Evolutionary conservation across 2,888 invertebrate species (phyloP).

Genomic region (Ypsolopha scabrella): DNA sequence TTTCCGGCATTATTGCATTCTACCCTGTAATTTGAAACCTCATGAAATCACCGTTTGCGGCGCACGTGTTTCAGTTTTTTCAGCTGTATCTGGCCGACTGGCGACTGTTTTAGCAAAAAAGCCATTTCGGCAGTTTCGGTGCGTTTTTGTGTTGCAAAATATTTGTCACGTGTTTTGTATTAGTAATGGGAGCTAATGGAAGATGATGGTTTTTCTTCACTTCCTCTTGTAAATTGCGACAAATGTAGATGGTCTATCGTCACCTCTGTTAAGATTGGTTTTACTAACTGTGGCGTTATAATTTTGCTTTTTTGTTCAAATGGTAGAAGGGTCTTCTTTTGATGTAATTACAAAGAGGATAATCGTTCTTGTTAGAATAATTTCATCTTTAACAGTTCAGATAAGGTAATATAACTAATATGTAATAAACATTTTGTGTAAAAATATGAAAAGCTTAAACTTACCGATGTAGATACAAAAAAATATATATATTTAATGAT

Average conservation of each 20-base stretch:
- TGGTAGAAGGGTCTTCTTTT: too few species aligned
- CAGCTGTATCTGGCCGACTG: not conserved
- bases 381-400: too few species aligned
- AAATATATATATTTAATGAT: too few species aligned
- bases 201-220: conserved; percentile 37
- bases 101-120: conserved; percentile 12
- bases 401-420: too few species aligned
- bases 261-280: not conserved
- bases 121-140: conserved; percentile 5
- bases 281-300: too few species aligned
- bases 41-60: conserved; percentile 48
- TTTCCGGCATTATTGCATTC: conserved; percentile 44
- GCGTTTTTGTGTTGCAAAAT: conserved; percentile 24
- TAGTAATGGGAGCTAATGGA: conserved; percentile 48
- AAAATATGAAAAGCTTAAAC: too few species aligned
- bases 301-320: too few species aligned
- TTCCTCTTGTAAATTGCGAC: conserved; percentile 46
- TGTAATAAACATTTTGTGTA: too few species aligned
- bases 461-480: too few species aligned
- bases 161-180: conserved; percentile 54
- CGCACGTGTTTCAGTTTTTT: conserved; percentile 32
- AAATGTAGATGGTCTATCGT: conserved; percentile 26
- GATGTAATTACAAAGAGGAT: too few species aligned
- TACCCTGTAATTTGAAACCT: conserved; percentile 52
- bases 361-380: too few species aligned